phyloP scores from a whole-genome alignment of 2,113 vertebrate species.

The Pituophis catenifer region DNA sequence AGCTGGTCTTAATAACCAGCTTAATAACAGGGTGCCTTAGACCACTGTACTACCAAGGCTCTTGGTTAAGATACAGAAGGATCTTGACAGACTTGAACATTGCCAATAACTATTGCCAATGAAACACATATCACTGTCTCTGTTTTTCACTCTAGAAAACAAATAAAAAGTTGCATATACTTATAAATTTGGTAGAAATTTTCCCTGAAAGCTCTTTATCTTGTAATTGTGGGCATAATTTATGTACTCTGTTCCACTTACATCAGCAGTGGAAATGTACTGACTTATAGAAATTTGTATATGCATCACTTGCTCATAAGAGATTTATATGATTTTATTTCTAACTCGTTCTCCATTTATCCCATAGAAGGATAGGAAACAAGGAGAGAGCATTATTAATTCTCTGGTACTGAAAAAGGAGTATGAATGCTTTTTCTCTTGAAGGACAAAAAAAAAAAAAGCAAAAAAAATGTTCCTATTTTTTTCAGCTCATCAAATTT shows the following conservation, averaged over 20 bases:
- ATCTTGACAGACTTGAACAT: no score
- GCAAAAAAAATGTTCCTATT: conserved; percentile 29
- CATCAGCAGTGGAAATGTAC: conserved; percentile 40
- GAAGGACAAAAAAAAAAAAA: conserved; percentile 22
- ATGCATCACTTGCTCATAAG: conserved; percentile 16
- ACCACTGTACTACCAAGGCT: no score
- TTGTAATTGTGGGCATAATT: not conserved
- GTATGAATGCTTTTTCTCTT: not conserved
- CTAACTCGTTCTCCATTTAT: conserved; percentile 26
- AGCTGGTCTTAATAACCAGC: no score
- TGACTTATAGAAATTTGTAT: conserved; percentile 13
- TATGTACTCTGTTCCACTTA: conserved; percentile 26
- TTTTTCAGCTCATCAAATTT: conserved; percentile 42
- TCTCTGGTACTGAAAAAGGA: conserved; percentile 35
- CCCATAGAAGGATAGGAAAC: conserved; percentile 26
- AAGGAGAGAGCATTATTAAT: conserved; percentile 38
- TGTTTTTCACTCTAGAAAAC: conserved; percentile 1
- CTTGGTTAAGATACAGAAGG: no score
- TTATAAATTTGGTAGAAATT: not conserved
- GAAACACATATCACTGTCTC: not conserved
- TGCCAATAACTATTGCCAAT: not conserved
- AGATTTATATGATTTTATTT: conserved; percentile 40
- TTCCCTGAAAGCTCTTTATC: not conserved
- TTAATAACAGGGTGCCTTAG: no score
- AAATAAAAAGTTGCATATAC: not conserved